phyloP scores from a whole-genome alignment of 1,140 invertebrate species.

The Penaeus indicus region DNA sequence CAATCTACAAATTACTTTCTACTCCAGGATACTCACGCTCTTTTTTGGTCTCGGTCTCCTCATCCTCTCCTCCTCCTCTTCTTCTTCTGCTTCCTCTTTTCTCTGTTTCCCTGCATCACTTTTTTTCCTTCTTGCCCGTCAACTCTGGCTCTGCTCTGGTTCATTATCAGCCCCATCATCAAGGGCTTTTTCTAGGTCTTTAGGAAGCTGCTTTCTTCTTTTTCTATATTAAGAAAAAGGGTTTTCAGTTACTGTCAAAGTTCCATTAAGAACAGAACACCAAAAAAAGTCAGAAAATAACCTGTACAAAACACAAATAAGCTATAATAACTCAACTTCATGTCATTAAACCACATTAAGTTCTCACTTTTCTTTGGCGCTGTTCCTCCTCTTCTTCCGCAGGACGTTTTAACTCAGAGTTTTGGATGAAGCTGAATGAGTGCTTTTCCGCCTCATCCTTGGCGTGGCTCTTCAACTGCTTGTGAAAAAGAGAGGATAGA shows the following conservation, averaged over 20 bases:
- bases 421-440: slow-evolving; percentile 28
- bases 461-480: background rate
- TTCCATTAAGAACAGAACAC: background rate
- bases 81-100: slow-evolving; percentile 37
- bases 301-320: background rate
- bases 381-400: slow-evolving; percentile 33
- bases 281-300: background rate
- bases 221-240: background rate
- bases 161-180: slow-evolving; percentile 54
- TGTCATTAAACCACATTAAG: background rate
- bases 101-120: slow-evolving; percentile 28
- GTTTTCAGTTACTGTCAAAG: background rate
- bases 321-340: background rate
- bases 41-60: background rate
- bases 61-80: slow-evolving; percentile 27
- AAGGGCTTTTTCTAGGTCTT: slow-evolving; percentile 31
- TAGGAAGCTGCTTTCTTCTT: slow-evolving; percentile 4
- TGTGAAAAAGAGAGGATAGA: background rate
- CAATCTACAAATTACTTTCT: no score
- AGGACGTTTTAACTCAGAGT: slow-evolving; percentile 28
- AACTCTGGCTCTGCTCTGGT: slow-evolving; percentile 11
- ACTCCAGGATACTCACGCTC: background rate
- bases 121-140: background rate
- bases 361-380: slow-evolving; percentile 42
- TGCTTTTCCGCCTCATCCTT: slow-evolving; percentile 36